Evolutionary conservation across 2,113 vertebrate genomes (phyloP).

Genomic region (Chaenocephalus aceratus): DNA sequence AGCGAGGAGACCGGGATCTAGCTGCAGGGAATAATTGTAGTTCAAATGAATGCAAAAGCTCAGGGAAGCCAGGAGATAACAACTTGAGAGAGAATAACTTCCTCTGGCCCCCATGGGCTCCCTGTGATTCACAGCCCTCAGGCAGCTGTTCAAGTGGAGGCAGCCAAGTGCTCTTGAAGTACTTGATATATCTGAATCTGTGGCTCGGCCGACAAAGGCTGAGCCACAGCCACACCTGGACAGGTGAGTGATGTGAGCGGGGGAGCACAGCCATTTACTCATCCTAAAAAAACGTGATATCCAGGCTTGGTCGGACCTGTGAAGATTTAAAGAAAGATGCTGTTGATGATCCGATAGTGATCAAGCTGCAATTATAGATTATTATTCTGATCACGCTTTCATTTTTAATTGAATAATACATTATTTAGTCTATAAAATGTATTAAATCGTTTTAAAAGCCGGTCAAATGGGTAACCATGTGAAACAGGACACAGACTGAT

Average conservation of each 20-base stretch:
- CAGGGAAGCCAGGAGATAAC: neutral
- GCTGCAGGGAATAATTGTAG: conserved; percentile 7
- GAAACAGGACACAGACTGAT: conserved; percentile 48
- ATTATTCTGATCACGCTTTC: neutral
- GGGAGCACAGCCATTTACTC: conserved; percentile 3
- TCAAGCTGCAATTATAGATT: neutral
- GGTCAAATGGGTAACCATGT: conserved; percentile 35
- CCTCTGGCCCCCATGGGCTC: neutral
- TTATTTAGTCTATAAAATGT: neutral
- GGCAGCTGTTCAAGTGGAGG: conserved; percentile 22
- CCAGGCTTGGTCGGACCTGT: neutral
- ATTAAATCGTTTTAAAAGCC: neutral
- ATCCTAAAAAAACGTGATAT: conserved; percentile 3
- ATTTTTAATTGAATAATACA: neutral
- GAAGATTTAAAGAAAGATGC: neutral
- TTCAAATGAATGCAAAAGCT: neutral
- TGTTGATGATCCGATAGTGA: neutral
- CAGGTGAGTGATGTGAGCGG: conserved; percentile 53
- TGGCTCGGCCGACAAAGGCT: conserved; percentile 40
- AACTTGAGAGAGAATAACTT: conserved; percentile 3
- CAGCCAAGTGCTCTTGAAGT: conserved; percentile 52
- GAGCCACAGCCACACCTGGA: conserved; percentile 56
- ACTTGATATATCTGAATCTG: conserved; percentile 49
- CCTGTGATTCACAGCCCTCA: conserved; percentile 37
- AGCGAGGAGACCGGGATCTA: neutral